These are phyloP conservation scores for Anthopleura xanthogrammica DNA, from an alignment of 92 coral and sea anemone species.

Conservation along the genomic window DNA sequence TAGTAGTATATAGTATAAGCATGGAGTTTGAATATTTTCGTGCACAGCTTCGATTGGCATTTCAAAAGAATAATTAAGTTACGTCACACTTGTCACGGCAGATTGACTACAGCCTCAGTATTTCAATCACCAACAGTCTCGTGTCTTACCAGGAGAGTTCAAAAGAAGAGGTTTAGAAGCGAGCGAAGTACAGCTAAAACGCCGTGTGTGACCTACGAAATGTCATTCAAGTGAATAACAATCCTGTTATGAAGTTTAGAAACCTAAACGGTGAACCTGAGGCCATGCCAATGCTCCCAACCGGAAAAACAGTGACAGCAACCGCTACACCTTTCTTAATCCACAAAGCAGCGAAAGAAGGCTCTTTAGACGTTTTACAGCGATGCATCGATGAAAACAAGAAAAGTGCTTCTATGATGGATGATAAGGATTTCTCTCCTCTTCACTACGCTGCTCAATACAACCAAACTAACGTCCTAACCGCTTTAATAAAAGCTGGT, in stretches of 20 bases:
- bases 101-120: too few relatives aligned
- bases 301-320: not conserved
- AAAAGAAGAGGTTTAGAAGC: too few relatives aligned
- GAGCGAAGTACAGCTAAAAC: too few relatives aligned
- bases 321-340: not conserved
- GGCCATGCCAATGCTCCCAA: slow-evolving; percentile 13
- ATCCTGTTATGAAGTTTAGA: not conserved
- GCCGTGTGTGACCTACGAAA: too few relatives aligned
- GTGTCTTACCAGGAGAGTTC: too few relatives aligned
- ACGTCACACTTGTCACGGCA: too few relatives aligned
- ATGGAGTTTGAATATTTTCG: too few relatives aligned
- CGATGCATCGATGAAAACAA: not conserved
- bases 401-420: slow-evolving; percentile 20
- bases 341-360: slow-evolving; percentile 39
- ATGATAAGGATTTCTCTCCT: slow-evolving; percentile 46
- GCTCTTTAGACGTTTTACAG: not conserved
- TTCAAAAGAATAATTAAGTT: too few relatives aligned
- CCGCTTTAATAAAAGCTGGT: slow-evolving; percentile 36
- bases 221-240: too few relatives aligned
- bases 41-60: too few relatives aligned
- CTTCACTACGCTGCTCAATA: slow-evolving; percentile 68
- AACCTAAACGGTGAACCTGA: not conserved
- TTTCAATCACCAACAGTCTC: too few relatives aligned
- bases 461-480: slow-evolving; percentile 40
- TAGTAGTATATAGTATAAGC: too few relatives aligned